A percentile compares a stretch with the other conserved stretches of the same genome.
Conservation (phyloP, 2,888 invertebrate species). For the Apotomis turbidana region DNA sequence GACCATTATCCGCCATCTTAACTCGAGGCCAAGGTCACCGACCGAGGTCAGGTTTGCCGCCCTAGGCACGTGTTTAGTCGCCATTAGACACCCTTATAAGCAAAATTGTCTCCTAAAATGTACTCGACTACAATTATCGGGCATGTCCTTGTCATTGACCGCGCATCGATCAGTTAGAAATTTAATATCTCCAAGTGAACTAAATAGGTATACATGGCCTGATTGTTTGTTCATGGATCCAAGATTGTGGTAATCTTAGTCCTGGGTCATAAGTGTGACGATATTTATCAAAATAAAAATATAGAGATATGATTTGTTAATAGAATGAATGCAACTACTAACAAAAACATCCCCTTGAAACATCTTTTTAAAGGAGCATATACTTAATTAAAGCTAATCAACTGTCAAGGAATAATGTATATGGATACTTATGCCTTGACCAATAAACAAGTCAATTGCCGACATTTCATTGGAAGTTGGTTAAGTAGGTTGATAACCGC, state of each 20-base stretch:
- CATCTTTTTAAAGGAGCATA: too few relatives aligned
- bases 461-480: background rate
- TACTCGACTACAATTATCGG: background rate
- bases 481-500: conserved; percentile 17
- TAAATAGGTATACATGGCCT: too few relatives aligned
- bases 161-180: background rate
- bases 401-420: too few relatives aligned
- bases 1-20: conserved; percentile 39
- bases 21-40: conserved; percentile 36
- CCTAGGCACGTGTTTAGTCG: conserved; percentile 20
- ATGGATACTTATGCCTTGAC: too few relatives aligned
- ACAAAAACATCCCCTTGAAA: too few relatives aligned
- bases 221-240: too few relatives aligned
- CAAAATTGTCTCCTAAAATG: background rate
- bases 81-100: background rate
- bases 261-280: too few relatives aligned
- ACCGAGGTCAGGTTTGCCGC: conserved; percentile 27
- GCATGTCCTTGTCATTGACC: conserved; percentile 1
- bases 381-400: too few relatives aligned
- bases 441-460: background rate
- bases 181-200: background rate
- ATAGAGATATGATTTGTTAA: too few relatives aligned
- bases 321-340: too few relatives aligned
- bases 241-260: too few relatives aligned
- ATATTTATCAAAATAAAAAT: too few relatives aligned